A percentile compares a stretch with the other conserved stretches of the same genome.
phyloP scores from a whole-genome alignment of 2,888 invertebrate species.

The Eupsilia transversa region DNA sequence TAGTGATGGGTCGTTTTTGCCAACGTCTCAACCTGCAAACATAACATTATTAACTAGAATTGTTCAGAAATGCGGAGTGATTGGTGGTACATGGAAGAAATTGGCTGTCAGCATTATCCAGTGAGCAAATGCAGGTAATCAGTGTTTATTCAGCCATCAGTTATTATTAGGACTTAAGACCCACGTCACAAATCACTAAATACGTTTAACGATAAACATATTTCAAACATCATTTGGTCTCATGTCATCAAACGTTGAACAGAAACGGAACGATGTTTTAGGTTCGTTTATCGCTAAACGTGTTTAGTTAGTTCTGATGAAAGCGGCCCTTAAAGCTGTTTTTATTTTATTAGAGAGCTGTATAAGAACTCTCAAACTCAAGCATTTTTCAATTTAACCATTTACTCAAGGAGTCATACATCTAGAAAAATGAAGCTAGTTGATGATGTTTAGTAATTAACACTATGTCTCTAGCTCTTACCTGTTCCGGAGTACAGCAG shows the following conservation, averaged over 20 bases:
- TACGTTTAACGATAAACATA: background rate
- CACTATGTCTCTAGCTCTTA: slow-evolving; percentile 4
- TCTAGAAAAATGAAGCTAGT: background rate
- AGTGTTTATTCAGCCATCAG: no score
- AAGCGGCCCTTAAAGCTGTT: background rate
- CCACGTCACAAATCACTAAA: background rate
- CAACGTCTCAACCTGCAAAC: slow-evolving; percentile 72
- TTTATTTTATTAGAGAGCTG: background rate
- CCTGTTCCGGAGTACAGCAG: slow-evolving; percentile 82
- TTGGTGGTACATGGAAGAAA: background rate
- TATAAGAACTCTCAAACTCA: background rate
- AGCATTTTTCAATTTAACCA: background rate
- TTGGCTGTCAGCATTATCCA: background rate
- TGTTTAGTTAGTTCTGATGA: background rate
- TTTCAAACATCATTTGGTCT: background rate
- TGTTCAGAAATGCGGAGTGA: background rate
- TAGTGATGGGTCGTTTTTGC: slow-evolving; percentile 83
- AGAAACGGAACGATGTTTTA: background rate
- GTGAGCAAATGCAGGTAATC: background rate
- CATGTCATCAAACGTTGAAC: background rate
- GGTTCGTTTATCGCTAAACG: background rate
- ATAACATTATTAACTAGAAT: background rate
- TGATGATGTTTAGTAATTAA: background rate
- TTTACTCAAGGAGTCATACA: background rate
- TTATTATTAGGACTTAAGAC: background rate